A percentile compares a stretch with the other conserved stretches of the same genome.
Evolutionary conservation across 2,113 vertebrate genomes (phyloP).

Genomic region (Promerops cafer): DNA sequence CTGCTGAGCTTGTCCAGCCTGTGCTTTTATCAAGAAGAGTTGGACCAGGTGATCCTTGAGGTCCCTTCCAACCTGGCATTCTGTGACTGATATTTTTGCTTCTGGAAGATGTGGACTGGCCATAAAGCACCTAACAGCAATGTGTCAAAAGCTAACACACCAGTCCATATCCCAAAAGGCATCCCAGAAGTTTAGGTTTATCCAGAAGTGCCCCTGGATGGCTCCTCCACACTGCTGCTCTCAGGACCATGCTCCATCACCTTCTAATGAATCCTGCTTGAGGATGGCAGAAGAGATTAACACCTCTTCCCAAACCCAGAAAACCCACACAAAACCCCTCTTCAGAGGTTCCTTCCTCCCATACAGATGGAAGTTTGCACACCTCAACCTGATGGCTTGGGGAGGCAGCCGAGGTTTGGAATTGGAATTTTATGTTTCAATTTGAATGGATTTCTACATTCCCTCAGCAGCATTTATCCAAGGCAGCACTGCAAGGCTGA

Average conservation of each 20-base stretch:
- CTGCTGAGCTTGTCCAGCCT: background rate
- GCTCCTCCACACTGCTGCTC: fast-evolving
- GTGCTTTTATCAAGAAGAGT: background rate
- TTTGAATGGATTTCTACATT: background rate
- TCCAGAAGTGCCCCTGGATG: background rate
- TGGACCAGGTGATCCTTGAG: background rate
- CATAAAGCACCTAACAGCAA: background rate
- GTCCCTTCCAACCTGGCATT: background rate
- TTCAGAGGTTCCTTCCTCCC: background rate
- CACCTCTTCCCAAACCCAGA: background rate
- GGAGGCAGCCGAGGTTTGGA: background rate
- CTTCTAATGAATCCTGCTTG: background rate
- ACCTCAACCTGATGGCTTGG: background rate
- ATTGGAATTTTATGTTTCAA: background rate
- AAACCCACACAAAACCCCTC: background rate
- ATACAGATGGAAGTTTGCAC: background rate
- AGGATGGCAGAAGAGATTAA: background rate
- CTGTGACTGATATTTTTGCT: background rate
- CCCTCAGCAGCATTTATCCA: background rate
- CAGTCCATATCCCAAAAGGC: background rate
- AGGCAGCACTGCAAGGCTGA: background rate
- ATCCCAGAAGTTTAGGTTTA: background rate
- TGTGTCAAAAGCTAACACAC: background rate
- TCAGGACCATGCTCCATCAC: background rate
- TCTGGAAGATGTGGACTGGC: background rate